Percentiles rank a stretch among this genome's conserved stretches.
Evolutionary conservation across 1,140 invertebrate genomes (phyloP).

Genomic region (Ectropis grisescens): DNA sequence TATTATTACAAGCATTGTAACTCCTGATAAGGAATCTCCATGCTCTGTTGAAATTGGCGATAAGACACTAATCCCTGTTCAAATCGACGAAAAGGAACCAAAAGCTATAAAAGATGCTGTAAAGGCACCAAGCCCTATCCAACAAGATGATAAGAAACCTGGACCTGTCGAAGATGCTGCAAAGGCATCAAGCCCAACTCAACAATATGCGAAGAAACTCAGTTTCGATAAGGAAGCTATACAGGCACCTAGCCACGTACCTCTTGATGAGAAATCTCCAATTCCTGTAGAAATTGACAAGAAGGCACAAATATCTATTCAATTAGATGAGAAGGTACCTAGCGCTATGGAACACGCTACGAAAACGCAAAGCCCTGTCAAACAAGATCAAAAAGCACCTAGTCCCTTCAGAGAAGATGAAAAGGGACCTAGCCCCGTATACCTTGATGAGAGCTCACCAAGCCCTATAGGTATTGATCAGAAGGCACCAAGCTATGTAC

Average conservation of each 20-base stretch:
- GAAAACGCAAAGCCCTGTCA: background rate
- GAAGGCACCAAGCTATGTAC: slow-evolving; percentile 3
- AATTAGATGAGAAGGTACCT: no score
- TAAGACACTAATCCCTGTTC: slow-evolving; percentile 1
- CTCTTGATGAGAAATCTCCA: no score
- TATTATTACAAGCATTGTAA: background rate
- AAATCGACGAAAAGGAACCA: background rate
- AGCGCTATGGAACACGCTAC: background rate
- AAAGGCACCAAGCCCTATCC: slow-evolving; percentile 1
- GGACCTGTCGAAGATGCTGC: slow-evolving; percentile 1
- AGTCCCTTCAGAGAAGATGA: background rate
- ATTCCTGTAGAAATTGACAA: no score
- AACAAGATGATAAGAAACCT: slow-evolving; percentile 1
- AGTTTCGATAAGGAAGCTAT: no score
- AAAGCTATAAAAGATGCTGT: background rate
- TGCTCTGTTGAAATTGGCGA: background rate
- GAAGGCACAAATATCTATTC: no score
- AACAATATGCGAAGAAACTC: no score
- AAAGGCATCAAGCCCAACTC: background rate
- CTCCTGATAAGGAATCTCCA: slow-evolving; percentile 1
- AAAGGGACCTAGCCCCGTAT: background rate
- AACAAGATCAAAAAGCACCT: slow-evolving; percentile 2
- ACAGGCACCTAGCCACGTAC: no score
- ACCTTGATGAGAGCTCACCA: slow-evolving; percentile 3
- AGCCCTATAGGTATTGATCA: background rate